A percentile compares a stretch with the other conserved stretches of the same genome.
Conservation (phyloP, 2,888 invertebrate genomes). For the Ophion slaviceki region DNA sequence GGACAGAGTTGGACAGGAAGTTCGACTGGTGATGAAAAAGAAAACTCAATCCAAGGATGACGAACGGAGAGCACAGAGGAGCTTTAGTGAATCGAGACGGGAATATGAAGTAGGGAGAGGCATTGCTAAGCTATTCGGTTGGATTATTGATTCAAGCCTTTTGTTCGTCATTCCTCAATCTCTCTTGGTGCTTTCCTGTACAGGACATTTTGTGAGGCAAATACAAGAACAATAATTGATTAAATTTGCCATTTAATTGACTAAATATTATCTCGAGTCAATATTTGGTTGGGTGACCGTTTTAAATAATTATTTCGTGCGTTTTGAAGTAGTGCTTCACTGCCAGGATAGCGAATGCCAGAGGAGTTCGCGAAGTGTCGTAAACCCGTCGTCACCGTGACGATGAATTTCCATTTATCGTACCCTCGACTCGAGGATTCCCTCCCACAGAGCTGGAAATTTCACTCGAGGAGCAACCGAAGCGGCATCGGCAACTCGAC, state of each 20-base stretch:
- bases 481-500: conserved; percentile 38
- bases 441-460: conserved; percentile 31
- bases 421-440: conserved; percentile 39
- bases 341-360: background rate
- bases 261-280: no score
- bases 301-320: background rate
- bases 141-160: no score
- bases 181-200: no score
- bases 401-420: conserved; percentile 62
- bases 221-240: no score
- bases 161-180: no score
- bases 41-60: background rate
- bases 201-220: no score
- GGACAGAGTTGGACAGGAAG: background rate
- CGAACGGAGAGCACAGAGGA: no score
- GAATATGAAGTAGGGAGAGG: no score
- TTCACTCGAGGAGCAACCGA: conserved; percentile 35
- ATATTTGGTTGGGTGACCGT: background rate
- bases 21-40: background rate
- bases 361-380: conserved; percentile 22
- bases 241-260: no score
- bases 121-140: no score
- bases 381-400: conserved; percentile 37
- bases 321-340: background rate
- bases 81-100: no score